A percentile compares a stretch with the other conserved stretches of the same genome.
Evolutionary conservation across 2,113 vertebrate genomes (phyloP).

Genomic region (Sminthopsis crassicaudata): DNA sequence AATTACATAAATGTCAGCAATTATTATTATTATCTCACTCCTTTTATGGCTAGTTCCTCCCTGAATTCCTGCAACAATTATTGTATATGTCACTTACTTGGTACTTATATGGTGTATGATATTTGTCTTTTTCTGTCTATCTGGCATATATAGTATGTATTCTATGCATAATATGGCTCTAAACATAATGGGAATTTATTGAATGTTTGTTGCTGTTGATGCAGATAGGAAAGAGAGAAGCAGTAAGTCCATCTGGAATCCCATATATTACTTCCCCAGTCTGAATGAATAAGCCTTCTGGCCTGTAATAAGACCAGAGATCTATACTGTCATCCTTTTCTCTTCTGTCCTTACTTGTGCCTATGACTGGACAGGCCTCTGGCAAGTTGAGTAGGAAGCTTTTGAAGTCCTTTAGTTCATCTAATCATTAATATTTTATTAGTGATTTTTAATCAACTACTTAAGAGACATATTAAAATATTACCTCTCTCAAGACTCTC

Average conservation of each 20-base stretch:
- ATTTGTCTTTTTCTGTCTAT: conserved; percentile 33
- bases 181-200: neutral
- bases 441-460: conserved; percentile 15
- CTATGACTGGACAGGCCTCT: neutral
- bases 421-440: neutral
- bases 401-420: neutral
- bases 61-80: neutral
- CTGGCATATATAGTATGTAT: neutral
- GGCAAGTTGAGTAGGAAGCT: neutral
- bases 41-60: neutral
- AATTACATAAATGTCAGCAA: neutral
- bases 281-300: neutral
- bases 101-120: neutral
- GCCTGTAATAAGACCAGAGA: neutral
- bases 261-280: neutral
- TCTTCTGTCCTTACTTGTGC: neutral
- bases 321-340: neutral
- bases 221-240: conserved; percentile 8
- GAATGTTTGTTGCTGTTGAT: neutral
- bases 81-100: neutral
- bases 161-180: neutral
- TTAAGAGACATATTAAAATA: conserved; percentile 26
- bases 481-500: conserved; percentile 42
- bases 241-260: neutral
- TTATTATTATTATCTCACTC: neutral